These are phyloP conservation scores for Crypturellus tataupa DNA, from an alignment of 2,797 vertebrate species.

Conservation along the genomic window DNA sequence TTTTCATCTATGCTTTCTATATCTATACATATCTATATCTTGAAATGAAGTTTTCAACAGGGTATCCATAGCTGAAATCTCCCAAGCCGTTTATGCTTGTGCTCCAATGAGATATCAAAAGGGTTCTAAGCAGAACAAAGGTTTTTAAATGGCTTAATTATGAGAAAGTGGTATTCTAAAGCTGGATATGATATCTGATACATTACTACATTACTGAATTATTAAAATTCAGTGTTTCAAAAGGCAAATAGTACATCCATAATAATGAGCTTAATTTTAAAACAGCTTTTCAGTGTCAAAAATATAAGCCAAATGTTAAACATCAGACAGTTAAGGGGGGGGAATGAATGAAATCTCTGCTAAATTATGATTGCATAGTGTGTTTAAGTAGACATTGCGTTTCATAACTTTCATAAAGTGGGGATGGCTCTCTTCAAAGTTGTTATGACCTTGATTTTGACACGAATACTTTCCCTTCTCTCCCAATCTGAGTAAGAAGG, in stretches of 20 bases:
- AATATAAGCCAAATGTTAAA: not conserved
- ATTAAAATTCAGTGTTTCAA: not conserved
- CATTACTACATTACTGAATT: conserved; percentile 1
- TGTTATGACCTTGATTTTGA: conserved; percentile 61
- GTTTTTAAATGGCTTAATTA: not conserved
- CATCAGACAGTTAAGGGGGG: not conserved
- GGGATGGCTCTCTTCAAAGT: not conserved
- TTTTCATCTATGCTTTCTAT: not conserved
- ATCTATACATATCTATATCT: no score
- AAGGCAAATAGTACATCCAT: not conserved
- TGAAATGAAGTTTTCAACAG: not conserved
- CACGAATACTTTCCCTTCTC: not conserved
- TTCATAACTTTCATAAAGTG: conserved; percentile 30
- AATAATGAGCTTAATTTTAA: conserved; percentile 9
- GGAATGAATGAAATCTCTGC: conserved; percentile 8
- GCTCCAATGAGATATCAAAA: not conserved
- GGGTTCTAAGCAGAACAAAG: not conserved
- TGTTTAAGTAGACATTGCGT: conserved; percentile 44
- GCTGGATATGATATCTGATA: not conserved
- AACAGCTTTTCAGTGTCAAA: not conserved
- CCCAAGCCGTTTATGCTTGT: not conserved
- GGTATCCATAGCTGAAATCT: not conserved
- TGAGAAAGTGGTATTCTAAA: not conserved
- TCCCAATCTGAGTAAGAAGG: not conserved
- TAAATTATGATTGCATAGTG: not conserved